A percentile compares a stretch with the other conserved stretches of the same genome.
phyloP scores from a whole-genome alignment of 2,113 vertebrate genomes.

The Formicarius rufipectus region DNA sequence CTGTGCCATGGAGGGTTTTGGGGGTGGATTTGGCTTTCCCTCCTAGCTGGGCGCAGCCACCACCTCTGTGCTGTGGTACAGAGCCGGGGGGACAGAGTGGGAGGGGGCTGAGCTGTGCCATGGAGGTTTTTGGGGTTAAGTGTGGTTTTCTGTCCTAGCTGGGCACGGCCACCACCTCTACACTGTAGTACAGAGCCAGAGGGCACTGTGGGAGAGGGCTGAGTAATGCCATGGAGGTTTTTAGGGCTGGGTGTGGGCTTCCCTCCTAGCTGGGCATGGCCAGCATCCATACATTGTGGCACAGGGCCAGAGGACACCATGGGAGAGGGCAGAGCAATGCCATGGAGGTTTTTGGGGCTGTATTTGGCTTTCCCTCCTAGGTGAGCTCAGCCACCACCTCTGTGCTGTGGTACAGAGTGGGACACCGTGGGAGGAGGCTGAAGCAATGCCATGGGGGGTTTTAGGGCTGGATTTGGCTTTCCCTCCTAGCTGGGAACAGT shows the following conservation, averaged over 20 bases:
- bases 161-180: background rate
- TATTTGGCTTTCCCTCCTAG: rapidly evolving
- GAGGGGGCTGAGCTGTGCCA: rapidly evolving
- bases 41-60: background rate
- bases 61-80: background rate
- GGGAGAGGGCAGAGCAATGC: background rate
- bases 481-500: background rate
- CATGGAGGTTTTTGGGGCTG: rapidly evolving
- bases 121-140: background rate
- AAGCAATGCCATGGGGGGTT: background rate
- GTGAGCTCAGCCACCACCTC: background rate
- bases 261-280: too few relatives aligned
- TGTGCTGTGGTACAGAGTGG: conserved; percentile 69
- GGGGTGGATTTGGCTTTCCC: background rate
- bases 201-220: rapidly evolving
- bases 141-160: rapidly evolving
- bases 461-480: background rate
- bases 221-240: too few relatives aligned
- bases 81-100: rapidly evolving
- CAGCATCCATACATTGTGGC: too few relatives aligned
- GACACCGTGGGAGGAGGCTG: rapidly evolving
- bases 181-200: too few relatives aligned
- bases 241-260: too few relatives aligned
- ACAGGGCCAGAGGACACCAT: rapidly evolving
- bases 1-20: rapidly evolving